Evolutionary conservation across 2,797 vertebrate genomes (phyloP).

Genomic region (Nasua narica): DNA sequence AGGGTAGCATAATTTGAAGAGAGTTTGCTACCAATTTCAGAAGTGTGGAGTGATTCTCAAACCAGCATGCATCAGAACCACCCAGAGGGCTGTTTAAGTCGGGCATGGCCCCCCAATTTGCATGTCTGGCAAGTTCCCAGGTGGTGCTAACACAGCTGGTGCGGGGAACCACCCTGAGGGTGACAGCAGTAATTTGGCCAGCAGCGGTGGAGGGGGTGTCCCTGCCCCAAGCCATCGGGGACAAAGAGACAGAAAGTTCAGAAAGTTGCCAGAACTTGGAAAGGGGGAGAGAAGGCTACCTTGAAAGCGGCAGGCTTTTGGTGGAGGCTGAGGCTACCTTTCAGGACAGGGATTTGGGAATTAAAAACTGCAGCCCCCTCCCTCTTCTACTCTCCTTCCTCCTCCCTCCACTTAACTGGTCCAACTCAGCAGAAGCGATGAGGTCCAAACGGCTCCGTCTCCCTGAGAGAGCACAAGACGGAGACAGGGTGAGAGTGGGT

Average conservation of each 20-base stretch:
- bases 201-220: neutral
- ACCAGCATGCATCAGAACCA: neutral
- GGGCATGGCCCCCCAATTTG: neutral
- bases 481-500: accelerated
- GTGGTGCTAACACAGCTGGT: neutral
- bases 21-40: neutral
- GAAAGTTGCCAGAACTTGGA: neutral
- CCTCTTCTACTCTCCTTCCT: neutral
- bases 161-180: accelerated
- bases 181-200: neutral
- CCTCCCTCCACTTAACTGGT: neutral
- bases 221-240: neutral
- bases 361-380: neutral
- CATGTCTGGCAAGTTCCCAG: neutral
- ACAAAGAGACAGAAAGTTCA: neutral
- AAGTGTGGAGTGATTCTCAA: neutral
- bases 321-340: neutral
- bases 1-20: neutral
- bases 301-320: neutral
- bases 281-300: neutral
- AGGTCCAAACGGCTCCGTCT: neutral
- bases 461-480: neutral
- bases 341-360: neutral
- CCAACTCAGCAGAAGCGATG: neutral
- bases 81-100: neutral